These are phyloP conservation scores for Lottia scabra DNA, from an alignment of 2,888 invertebrate genomes.

Conservation along the genomic window DNA sequence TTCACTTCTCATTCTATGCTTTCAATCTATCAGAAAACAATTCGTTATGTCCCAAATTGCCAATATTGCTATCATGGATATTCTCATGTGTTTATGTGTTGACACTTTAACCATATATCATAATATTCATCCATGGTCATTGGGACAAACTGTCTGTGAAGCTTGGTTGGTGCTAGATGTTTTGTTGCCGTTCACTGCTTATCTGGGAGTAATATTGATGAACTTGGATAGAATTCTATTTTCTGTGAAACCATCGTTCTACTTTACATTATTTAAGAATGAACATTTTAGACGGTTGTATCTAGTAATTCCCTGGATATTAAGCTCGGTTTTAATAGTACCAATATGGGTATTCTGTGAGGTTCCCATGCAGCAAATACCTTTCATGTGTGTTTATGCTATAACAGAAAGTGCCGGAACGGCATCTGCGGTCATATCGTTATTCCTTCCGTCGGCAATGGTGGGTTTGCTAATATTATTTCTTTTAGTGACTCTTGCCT, in stretches of 20 bases:
- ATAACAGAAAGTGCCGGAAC: slow-evolving; percentile 27
- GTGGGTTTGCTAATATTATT: slow-evolving; percentile 32
- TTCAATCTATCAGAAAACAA: slow-evolving; percentile 10
- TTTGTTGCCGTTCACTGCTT: slow-evolving; percentile 29
- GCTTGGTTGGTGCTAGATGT: slow-evolving; percentile 36
- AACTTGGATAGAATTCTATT: slow-evolving; percentile 34
- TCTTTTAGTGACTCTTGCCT: slow-evolving; percentile 30
- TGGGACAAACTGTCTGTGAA: slow-evolving; percentile 31
- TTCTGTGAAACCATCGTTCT: slow-evolving; percentile 24
- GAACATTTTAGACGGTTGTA: not conserved
- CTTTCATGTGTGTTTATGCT: slow-evolving; percentile 31
- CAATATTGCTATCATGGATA: slow-evolving; percentile 26
- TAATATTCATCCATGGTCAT: slow-evolving; percentile 31
- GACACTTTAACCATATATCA: slow-evolving; percentile 36
- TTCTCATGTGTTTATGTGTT: slow-evolving; percentile 27
- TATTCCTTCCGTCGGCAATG: slow-evolving; percentile 30
- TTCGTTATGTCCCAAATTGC: slow-evolving; percentile 22
- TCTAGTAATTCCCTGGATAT: slow-evolving; percentile 27
- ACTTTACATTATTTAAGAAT: slow-evolving; percentile 19
- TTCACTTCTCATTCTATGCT: slow-evolving; percentile 9
- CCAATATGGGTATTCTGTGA: slow-evolving; percentile 34
- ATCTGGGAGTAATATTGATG: slow-evolving; percentile 29
- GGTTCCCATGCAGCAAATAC: slow-evolving; percentile 16
- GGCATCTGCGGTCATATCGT: slow-evolving; percentile 28
- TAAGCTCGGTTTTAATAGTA: slow-evolving; percentile 25